Percentiles rank a stretch among this genome's conserved stretches.
Conservation (phyloP, 2,888 invertebrate species). For the Busseola fusca region DNA sequence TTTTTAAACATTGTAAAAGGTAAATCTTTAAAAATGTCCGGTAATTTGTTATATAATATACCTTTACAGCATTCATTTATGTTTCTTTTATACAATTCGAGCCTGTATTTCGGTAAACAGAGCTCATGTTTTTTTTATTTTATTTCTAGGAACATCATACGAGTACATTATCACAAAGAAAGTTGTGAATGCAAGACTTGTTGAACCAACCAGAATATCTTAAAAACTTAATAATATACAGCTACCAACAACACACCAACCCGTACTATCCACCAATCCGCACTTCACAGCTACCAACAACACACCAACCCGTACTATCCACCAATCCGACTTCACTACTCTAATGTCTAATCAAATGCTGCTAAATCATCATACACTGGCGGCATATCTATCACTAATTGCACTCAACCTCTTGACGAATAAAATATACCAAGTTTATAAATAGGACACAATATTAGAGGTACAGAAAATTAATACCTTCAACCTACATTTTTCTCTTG, state of each 20-base stretch:
- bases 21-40: too few relatives aligned
- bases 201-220: background rate
- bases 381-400: background rate
- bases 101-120: too few relatives aligned
- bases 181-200: background rate
- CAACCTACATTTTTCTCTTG: too few relatives aligned
- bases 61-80: too few relatives aligned
- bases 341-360: background rate
- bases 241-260: background rate
- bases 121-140: too few relatives aligned
- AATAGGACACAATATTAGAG: background rate
- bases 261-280: background rate
- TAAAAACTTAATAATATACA: too few relatives aligned
- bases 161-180: background rate
- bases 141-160: too few relatives aligned
- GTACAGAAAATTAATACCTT: background rate
- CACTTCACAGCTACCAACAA: background rate
- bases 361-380: background rate
- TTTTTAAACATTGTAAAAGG: too few relatives aligned
- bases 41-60: too few relatives aligned
- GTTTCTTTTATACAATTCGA: too few relatives aligned
- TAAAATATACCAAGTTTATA: background rate
- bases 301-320: background rate
- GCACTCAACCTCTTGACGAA: background rate
- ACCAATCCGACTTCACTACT: background rate